Conservation (phyloP, 2,888 invertebrate genomes). For the Frankliniella intonsa region DNA sequence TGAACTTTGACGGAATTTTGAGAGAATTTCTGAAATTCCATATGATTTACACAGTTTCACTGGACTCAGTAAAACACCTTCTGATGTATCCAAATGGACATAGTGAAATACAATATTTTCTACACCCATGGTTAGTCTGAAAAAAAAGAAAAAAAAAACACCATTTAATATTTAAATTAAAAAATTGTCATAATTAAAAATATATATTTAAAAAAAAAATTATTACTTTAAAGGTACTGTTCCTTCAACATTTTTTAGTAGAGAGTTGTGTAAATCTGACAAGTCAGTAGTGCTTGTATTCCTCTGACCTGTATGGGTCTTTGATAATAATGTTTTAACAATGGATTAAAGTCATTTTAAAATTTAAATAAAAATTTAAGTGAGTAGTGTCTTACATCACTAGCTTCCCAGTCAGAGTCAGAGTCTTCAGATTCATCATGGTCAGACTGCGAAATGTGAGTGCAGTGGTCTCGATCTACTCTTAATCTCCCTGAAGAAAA, state of each 20-base stretch:
- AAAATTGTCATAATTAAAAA: background rate
- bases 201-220: background rate
- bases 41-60: slow-evolving; percentile 39
- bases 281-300: slow-evolving; percentile 58
- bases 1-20: slow-evolving; percentile 66
- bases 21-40: slow-evolving; percentile 53
- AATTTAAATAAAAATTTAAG: slow-evolving; percentile 37
- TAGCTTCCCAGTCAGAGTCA: slow-evolving; percentile 71
- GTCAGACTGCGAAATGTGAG: slow-evolving; percentile 35
- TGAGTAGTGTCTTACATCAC: slow-evolving; percentile 47
- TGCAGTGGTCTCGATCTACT: slow-evolving; percentile 53
- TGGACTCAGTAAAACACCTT: slow-evolving; percentile 63
- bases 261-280: slow-evolving; percentile 65
- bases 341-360: background rate
- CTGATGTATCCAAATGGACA: slow-evolving; percentile 64
- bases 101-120: slow-evolving; percentile 73
- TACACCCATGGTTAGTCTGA: slow-evolving; percentile 62
- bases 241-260: slow-evolving; percentile 65
- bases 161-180: background rate
- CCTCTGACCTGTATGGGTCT: background rate
- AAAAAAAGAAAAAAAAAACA: slow-evolving; percentile 37
- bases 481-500: slow-evolving; percentile 58
- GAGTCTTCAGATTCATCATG: slow-evolving; percentile 49
- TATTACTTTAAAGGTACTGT: slow-evolving; percentile 51
- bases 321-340: background rate